A percentile compares a stretch with the other conserved stretches of the same genome.
Evolutionary conservation across 2,113 vertebrate genomes (phyloP).

Genomic region (Cacatua alba): DNA sequence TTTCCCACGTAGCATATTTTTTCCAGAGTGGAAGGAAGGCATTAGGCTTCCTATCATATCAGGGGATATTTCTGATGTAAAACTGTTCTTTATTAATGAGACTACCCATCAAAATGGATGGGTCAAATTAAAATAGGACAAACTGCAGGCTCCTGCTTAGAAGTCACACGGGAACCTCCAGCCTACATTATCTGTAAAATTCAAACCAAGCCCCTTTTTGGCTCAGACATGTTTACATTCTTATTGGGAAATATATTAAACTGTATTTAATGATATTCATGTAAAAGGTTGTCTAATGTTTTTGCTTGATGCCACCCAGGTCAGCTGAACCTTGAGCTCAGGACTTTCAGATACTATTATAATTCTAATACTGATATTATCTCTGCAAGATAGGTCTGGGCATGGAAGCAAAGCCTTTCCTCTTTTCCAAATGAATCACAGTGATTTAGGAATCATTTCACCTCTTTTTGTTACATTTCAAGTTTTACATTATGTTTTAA

Average conservation of each 20-base stretch:
- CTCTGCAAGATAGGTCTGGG: not conserved
- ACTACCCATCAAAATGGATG: conserved; percentile 24
- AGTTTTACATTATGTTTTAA: conserved; percentile 6
- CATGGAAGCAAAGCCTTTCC: not conserved
- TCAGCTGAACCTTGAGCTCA: not conserved
- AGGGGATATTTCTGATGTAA: conserved; percentile 24
- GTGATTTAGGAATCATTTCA: conserved; percentile 13
- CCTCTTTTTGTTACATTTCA: conserved; percentile 23
- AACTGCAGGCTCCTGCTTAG: conserved; percentile 41
- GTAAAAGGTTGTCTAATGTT: not conserved
- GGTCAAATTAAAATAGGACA: conserved; percentile 48
- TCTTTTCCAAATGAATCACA: not conserved
- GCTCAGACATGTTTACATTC: conserved; percentile 12
- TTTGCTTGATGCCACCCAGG: not conserved
- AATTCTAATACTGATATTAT: not conserved
- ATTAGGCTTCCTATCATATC: conserved; percentile 9
- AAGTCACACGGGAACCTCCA: conserved; percentile 20
- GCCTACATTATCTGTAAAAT: not conserved
- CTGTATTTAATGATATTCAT: not conserved
- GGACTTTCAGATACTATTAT: not conserved
- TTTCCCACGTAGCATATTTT: conserved; percentile 38
- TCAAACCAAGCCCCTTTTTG: not conserved
- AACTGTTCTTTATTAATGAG: conserved; percentile 23
- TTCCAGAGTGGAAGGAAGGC: conserved; percentile 21
- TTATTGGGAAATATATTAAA: not conserved